Evolutionary conservation across 2,797 vertebrate species (phyloP), one percentile per base, ranked within the genome.

Genomic region (Eleutherodactylus coqui): DNA sequence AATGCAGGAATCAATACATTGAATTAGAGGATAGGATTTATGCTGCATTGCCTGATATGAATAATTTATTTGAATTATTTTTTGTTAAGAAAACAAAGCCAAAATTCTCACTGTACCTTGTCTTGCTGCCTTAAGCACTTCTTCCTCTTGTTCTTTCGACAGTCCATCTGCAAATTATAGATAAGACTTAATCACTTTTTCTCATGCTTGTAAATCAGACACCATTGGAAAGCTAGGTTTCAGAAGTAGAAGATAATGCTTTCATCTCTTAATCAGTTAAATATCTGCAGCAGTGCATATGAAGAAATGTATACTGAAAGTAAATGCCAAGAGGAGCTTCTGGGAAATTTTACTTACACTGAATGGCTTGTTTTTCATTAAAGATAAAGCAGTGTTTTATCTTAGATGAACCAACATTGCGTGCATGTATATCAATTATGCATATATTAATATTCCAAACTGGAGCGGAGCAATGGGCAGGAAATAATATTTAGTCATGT

Each of bases 61-160:
- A 80, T 80, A 64, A 34, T 49, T 34, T 82, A 7, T 38, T 53
- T 41, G 6, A 53, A 81, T 69, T 41, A 41, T 72, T 36, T 47
- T 82, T 53, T 82, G 43, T 70, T 55, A 72, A 43, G n/a, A 82
- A 82, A n/a, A 82, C 49, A 72, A 83, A 75, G n/a, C 3, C 9
- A 21, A 41, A 5, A 45, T 58, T 29, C 17, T 55, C n/a, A 76
- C 83, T 55, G 34, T 94, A 96, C 96, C 95, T 95, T 94, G 88
- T 85, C 91, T 91, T 84, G 90, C 60, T 86, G 90, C 49, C 89
- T 93, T 95, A 6, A 21, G 76, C 82, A 89, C 24, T 90, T 95
- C 96, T 88, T 92, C 92, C 85, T 95, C 91, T 86, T 84, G 82
- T 77, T 93, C 94, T 82, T 93, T 94, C 88, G 88, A 91, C 84